phyloP scores from a whole-genome alignment of 1,140 invertebrate species.

The Cherax quadricarinatus region DNA sequence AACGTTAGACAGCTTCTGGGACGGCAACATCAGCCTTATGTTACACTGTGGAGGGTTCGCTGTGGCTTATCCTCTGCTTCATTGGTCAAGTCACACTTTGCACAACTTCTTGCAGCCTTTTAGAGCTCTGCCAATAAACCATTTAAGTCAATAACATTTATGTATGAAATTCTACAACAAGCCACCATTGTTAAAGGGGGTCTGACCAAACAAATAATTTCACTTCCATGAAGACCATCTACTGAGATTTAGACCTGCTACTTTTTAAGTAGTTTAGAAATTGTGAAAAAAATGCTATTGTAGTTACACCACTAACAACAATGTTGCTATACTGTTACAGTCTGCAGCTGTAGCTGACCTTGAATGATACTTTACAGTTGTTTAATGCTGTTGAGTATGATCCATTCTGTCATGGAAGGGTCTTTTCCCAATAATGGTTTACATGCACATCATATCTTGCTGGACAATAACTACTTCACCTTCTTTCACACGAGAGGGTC shows the following conservation, averaged over 20 bases:
- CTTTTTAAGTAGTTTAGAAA: conserved; percentile 40
- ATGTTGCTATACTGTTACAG: conserved; percentile 48
- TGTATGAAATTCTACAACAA: not conserved
- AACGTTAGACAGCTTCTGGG: conserved; percentile 55
- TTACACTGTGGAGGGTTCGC: conserved; percentile 65
- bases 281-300: conserved; percentile 52
- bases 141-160: not conserved
- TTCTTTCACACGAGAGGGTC: conserved; percentile 26
- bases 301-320: conserved; percentile 50
- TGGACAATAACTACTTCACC: conserved; percentile 39
- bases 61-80: conserved; percentile 54
- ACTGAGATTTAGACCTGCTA: conserved; percentile 13
- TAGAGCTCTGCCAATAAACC: conserved; percentile 29
- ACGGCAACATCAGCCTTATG: conserved; percentile 62
- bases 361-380: conserved; percentile 30
- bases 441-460: conserved; percentile 41
- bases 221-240: conserved; percentile 29
- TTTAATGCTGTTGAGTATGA: conserved; percentile 17
- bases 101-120: conserved; percentile 46
- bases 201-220: conserved; percentile 23
- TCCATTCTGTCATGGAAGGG: conserved; percentile 49
- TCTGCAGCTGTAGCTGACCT: conserved; percentile 40
- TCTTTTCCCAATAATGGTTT: conserved; percentile 12
- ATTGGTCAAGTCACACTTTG: conserved; percentile 38
- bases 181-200: not conserved